Percentiles rank a stretch among this genome's conserved stretches.
These are phyloP conservation scores for Macrostomum lignano DNA, from an alignment of 1,140 invertebrate genomes.

Conservation along the genomic window DNA sequence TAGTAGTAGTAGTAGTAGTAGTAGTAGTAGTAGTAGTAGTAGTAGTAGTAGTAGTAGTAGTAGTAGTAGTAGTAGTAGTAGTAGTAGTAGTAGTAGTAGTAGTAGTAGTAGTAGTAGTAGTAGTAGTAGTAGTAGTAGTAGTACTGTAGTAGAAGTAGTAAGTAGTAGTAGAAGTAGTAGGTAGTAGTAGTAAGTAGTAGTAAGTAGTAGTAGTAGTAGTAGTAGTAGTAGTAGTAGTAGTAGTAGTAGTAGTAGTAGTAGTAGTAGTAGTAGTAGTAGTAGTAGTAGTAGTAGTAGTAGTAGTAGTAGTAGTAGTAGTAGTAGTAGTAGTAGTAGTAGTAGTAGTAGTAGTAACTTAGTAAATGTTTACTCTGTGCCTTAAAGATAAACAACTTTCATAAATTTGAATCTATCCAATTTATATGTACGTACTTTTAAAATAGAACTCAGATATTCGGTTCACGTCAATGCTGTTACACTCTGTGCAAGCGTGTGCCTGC, in stretches of 20 bases:
- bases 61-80: slow-evolving; percentile 2
- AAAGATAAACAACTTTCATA: no score
- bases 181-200: no score
- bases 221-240: slow-evolving; percentile 1
- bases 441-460: no score
- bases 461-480: no score
- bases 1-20: slow-evolving; percentile 2
- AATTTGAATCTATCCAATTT: no score
- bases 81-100: background rate
- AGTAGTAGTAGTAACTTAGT: slow-evolving; percentile 5
- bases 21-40: slow-evolving; percentile 2
- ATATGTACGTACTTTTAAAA: no score
- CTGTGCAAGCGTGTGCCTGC: no score
- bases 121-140: background rate
- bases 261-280: background rate
- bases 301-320: slow-evolving; percentile 4
- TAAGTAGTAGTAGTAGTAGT: slow-evolving; percentile 1
- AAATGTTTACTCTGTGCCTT: no score
- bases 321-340: slow-evolving; percentile 3
- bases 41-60: slow-evolving; percentile 2
- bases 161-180: background rate
- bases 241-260: slow-evolving; percentile 2
- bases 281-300: slow-evolving; percentile 1
- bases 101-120: background rate
- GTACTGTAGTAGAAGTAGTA: background rate